Conservation (phyloP, 2,888 invertebrate species). For the Andrena marginata region DNA sequence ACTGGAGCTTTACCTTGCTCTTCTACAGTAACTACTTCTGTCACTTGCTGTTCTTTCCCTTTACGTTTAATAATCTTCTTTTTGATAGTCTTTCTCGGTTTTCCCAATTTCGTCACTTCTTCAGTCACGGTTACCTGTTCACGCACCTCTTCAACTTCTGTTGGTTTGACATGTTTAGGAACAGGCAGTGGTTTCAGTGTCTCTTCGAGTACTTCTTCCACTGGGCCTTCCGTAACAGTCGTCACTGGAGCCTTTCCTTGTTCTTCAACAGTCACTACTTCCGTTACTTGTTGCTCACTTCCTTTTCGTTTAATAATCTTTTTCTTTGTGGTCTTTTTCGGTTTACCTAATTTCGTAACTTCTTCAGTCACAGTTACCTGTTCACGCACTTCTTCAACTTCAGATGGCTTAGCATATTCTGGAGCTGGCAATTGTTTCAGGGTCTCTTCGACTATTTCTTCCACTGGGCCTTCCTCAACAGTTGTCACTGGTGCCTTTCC, state of each 20-base stretch:
- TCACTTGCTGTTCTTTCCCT: slow-evolving; percentile 68
- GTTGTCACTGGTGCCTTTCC: slow-evolving; percentile 69
- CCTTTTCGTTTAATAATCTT: slow-evolving; percentile 79
- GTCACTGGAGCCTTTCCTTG: slow-evolving; percentile 70
- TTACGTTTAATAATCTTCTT: slow-evolving; percentile 54
- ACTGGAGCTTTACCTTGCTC: slow-evolving; percentile 74
- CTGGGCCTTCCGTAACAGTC: slow-evolving; percentile 72
- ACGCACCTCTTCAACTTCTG: slow-evolving; percentile 70
- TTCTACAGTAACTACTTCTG: slow-evolving; percentile 74
- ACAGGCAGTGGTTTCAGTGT: slow-evolving; percentile 76
- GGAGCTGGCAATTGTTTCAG: slow-evolving; percentile 42
- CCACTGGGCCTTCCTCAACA: slow-evolving; percentile 74
- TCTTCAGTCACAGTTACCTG: slow-evolving; percentile 71
- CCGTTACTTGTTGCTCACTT: slow-evolving; percentile 75
- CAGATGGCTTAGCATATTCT: slow-evolving; percentile 78
- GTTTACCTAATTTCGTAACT: slow-evolving; percentile 78
- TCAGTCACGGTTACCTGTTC: slow-evolving; percentile 70
- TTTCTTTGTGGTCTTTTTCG: slow-evolving; percentile 75
- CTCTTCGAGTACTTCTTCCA: too few species aligned
- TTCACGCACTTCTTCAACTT: slow-evolving; percentile 64
- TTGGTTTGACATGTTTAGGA: slow-evolving; percentile 83
- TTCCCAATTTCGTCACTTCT: slow-evolving; percentile 71
- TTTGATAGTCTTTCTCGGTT: slow-evolving; percentile 72
- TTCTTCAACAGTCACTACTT: slow-evolving; percentile 70
- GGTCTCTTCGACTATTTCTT: slow-evolving; percentile 65